Conservation (phyloP, 2,113 vertebrate species). For the Dolichallabes microphthalmus region DNA sequence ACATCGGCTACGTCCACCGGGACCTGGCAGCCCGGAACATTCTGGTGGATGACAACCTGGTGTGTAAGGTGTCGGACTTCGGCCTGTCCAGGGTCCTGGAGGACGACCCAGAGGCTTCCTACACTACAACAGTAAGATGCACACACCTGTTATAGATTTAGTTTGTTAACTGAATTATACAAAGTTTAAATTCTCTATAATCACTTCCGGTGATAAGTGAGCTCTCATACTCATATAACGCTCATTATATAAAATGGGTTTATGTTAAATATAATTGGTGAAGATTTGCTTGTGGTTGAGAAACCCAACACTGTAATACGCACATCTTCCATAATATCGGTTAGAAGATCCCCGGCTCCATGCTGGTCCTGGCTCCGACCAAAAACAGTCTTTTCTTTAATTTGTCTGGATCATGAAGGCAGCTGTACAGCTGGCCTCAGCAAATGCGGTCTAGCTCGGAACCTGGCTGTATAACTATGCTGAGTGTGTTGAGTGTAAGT, state of each 20-base stretch:
- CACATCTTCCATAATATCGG: background rate
- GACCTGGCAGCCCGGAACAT: constrained; percentile 86
- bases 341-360: background rate
- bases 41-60: constrained; percentile 89
- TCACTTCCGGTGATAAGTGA: background rate
- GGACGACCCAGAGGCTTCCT: constrained; percentile 76
- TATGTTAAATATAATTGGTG: background rate
- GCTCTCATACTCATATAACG: no score
- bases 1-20: constrained; percentile 76
- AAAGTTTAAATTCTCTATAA: background rate
- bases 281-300: background rate
- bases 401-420: background rate
- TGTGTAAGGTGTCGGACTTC: constrained; percentile 97
- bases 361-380: background rate
- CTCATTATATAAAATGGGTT: background rate
- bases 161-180: background rate
- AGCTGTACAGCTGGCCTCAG: no score
- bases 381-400: background rate
- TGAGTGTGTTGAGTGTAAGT: background rate
- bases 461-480: background rate
- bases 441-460: background rate
- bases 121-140: constrained; percentile 69
- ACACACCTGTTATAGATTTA: constrained; percentile 9
- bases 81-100: constrained; percentile 91
- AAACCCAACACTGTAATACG: background rate